Percentiles rank a stretch among this genome's conserved stretches.
phyloP scores from a whole-genome alignment of 2,888 invertebrate species.

The Brenthis daphne region DNA sequence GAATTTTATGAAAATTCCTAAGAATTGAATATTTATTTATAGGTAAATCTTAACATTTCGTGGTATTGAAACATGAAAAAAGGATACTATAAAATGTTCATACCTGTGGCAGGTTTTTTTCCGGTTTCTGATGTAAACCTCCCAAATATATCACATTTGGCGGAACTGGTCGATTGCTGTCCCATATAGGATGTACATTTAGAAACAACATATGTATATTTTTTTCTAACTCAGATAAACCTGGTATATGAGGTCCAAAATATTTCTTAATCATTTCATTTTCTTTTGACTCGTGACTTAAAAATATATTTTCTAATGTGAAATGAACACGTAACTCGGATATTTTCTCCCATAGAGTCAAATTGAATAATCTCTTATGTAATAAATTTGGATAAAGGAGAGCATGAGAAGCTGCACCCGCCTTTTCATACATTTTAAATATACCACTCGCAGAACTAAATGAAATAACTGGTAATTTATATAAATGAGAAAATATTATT shows the following conservation, averaged over 20 bases:
- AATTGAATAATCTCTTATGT: constrained; percentile 41
- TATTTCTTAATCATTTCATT: constrained; percentile 38
- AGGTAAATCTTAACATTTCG: no score
- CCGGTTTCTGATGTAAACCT: constrained; percentile 57
- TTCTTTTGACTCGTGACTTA: constrained; percentile 22
- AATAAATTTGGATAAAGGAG: constrained; percentile 42
- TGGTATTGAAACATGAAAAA: no score
- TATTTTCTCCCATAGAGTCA: constrained; percentile 43
- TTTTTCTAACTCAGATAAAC: constrained; percentile 44
- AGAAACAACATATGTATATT: constrained; percentile 62
- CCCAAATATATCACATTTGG: constrained; percentile 63
- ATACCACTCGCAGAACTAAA: constrained; percentile 51
- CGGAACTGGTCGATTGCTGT: constrained; percentile 57
- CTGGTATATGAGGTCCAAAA: constrained; percentile 47
- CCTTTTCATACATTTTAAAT: constrained; percentile 36
- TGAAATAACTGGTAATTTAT: constrained; percentile 54
- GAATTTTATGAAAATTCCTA: no score
- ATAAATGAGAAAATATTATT: constrained; percentile 50
- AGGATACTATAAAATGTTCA: not conserved
- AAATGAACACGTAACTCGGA: constrained; percentile 38
- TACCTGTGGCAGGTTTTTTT: constrained; percentile 60
- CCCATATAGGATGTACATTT: constrained; percentile 62
- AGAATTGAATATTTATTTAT: no score
- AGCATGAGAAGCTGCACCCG: constrained; percentile 51
- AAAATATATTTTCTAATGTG: constrained; percentile 26